Evolutionary conservation across 2,888 invertebrate species (phyloP).

Genomic region (Orthosia gracilis): DNA sequence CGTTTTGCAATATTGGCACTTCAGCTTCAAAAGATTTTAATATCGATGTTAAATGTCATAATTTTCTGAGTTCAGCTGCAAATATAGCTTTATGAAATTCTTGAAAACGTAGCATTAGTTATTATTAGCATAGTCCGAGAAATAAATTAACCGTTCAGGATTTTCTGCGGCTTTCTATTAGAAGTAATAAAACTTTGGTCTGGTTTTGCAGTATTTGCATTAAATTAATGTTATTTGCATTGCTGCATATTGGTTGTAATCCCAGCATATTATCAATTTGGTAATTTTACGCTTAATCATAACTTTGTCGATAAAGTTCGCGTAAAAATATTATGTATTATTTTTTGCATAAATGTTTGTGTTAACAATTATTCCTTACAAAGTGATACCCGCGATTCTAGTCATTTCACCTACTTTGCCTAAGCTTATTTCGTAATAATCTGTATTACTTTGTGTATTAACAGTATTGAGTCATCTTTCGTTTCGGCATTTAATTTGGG

Average conservation of each 20-base stretch:
- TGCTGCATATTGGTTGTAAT: background rate
- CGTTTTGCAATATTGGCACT: constrained; percentile 26
- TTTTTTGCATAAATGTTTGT: constrained; percentile 18
- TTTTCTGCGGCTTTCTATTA: constrained; percentile 13
- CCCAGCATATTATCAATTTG: constrained; percentile 23
- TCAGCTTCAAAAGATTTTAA: constrained; percentile 21
- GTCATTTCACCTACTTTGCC: constrained; percentile 64
- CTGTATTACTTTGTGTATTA: constrained; percentile 26
- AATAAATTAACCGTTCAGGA: constrained; percentile 9
- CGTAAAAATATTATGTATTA: constrained; percentile 17
- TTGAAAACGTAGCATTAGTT: constrained; percentile 10
- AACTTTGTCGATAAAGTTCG: constrained; percentile 19
- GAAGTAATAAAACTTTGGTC: background rate
- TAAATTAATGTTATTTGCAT: background rate
- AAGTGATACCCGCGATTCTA: constrained; percentile 67
- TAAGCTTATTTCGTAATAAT: constrained; percentile 40
- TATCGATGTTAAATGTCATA: constrained; percentile 28
- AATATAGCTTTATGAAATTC: constrained; percentile 29
- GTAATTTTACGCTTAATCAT: constrained; percentile 7
- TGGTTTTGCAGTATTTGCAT: background rate
- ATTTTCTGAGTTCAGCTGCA: constrained; percentile 20
- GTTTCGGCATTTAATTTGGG: constrained; percentile 12
- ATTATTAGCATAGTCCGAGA: too few relatives aligned
- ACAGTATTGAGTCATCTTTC: background rate
- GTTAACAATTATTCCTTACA: constrained; percentile 28